Conservation (phyloP, 2,797 vertebrate genomes). For the Austrolebias charrua region DNA sequence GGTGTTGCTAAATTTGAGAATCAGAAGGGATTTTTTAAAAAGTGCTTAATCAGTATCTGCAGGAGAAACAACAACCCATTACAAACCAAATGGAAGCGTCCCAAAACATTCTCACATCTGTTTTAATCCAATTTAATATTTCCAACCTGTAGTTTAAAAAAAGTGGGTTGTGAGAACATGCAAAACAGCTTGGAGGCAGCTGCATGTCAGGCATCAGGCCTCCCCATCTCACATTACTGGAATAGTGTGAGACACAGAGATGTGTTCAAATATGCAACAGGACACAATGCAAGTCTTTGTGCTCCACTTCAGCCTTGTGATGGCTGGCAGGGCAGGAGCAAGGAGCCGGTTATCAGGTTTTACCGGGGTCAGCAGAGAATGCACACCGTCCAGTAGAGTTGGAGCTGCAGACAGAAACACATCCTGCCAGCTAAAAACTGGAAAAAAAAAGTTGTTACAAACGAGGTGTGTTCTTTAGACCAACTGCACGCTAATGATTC, state of each 20-base stretch:
- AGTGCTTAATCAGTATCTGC: too few species aligned
- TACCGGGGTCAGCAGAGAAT: conserved; percentile 3
- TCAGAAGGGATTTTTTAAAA: too few species aligned
- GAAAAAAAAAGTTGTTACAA: too few species aligned
- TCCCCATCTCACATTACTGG: neutral
- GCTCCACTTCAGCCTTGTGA: neutral
- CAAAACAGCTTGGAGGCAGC: neutral
- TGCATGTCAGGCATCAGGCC: neutral
- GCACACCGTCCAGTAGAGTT: neutral
- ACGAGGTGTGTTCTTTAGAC: neutral
- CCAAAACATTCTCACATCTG: neutral
- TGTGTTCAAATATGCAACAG: neutral
- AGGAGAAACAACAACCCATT: too few species aligned
- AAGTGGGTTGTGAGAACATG: neutral
- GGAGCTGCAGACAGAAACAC: conserved; percentile 5
- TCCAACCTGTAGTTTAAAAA: neutral
- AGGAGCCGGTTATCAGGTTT: conserved; percentile 1
- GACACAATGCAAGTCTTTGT: neutral
- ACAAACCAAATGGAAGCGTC: neutral
- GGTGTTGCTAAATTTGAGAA: too few species aligned
- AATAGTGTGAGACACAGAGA: conserved; percentile 18
- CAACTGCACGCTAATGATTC: neutral
- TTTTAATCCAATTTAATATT: neutral
- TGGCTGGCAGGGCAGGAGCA: neutral
- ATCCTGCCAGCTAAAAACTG: neutral